Percentiles rank a stretch among this genome's conserved stretches.
Conservation (phyloP, 1,140 invertebrate species). For the Bicyclus anynana region DNA sequence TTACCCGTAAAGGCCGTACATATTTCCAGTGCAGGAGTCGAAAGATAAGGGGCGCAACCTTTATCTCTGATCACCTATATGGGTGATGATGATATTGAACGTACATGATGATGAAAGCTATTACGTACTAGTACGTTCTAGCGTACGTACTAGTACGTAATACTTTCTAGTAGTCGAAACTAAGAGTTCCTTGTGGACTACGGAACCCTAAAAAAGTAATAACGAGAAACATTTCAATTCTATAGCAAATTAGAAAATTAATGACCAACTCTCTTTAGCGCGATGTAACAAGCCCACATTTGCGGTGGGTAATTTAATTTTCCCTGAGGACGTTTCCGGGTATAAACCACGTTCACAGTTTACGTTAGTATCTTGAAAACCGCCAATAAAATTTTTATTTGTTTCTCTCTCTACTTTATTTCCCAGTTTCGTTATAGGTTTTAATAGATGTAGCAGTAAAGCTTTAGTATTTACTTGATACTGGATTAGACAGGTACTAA, state of each 20-base stretch:
- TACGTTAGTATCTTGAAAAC: constrained; percentile 15
- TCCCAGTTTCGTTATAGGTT: constrained; percentile 7
- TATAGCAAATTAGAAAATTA: neutral
- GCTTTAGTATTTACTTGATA: neutral
- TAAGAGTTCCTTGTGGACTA: too few species aligned
- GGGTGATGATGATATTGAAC: too few species aligned
- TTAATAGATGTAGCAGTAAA: constrained; percentile 1
- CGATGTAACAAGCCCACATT: constrained; percentile 31
- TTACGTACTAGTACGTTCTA: too few species aligned
- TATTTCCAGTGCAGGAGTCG: too few species aligned
- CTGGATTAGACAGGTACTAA: neutral
- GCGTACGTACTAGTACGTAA: too few species aligned
- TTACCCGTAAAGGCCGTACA: too few species aligned
- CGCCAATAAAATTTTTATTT: constrained; percentile 17
- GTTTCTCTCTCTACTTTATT: constrained; percentile 11
- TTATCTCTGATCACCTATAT: too few species aligned
- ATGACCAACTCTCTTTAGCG: neutral
- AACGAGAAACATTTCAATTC: neutral
- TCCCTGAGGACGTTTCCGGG: constrained; percentile 8
- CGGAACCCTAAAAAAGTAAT: neutral
- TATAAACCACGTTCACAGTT: constrained; percentile 29
- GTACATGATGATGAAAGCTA: too few species aligned
- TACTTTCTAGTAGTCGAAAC: too few species aligned
- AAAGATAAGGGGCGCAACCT: too few species aligned
- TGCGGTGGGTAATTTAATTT: constrained; percentile 44